These are phyloP conservation scores for Phalacrocorax carbo DNA, from an alignment of 2,113 vertebrate species.

Conservation along the genomic window DNA sequence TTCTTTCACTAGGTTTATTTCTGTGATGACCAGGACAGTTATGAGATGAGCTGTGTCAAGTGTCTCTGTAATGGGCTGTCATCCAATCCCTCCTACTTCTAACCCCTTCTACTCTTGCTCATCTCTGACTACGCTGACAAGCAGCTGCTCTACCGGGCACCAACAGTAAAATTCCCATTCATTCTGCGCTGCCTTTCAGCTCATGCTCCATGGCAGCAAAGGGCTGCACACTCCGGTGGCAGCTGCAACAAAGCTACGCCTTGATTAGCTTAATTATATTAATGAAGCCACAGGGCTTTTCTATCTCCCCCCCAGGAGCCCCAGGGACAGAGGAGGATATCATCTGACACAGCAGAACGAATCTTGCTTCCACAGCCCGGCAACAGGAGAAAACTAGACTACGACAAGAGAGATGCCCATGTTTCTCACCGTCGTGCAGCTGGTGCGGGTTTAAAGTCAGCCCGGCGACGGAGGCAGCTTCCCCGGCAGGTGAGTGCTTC, in stretches of 20 bases:
- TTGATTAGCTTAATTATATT: constrained; percentile 16
- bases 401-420: background rate
- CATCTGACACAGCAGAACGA: background rate
- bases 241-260: constrained; percentile 11
- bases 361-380: background rate
- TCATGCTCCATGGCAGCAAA: background rate
- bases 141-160: background rate
- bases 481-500: background rate
- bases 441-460: background rate
- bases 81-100: background rate
- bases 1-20: constrained; percentile 9
- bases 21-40: background rate
- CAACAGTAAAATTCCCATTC: background rate
- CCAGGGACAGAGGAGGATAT: background rate
- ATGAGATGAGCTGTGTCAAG: constrained; percentile 30
- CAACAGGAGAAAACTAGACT: background rate
- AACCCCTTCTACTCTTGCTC: background rate
- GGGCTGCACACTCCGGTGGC: background rate
- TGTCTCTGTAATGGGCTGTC: background rate
- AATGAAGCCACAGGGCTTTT: background rate
- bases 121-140: background rate
- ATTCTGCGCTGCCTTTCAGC: background rate
- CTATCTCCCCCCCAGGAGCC: background rate
- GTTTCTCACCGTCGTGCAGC: background rate
- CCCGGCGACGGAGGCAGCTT: background rate